Evolutionary conservation across 1,140 invertebrate species (phyloP).

Genomic region (Aplysia californica): DNA sequence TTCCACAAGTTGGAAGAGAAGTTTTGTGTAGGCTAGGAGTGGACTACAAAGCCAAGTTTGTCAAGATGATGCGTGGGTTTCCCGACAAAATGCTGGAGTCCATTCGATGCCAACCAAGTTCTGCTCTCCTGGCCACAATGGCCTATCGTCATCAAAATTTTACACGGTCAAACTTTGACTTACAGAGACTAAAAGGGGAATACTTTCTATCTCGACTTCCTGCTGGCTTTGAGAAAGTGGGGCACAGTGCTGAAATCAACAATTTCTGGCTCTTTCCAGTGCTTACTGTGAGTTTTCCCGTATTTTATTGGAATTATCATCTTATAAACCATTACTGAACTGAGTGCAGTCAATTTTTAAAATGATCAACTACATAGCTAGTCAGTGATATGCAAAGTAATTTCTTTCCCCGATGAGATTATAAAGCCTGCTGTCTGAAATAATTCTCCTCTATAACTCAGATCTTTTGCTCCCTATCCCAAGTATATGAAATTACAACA

Average conservation of each 20-base stretch:
- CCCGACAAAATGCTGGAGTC: slow-evolving; percentile 53
- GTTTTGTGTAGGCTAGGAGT: too few species aligned
- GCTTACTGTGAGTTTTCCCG: slow-evolving; percentile 59
- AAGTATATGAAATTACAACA: too few species aligned
- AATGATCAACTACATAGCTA: too few species aligned
- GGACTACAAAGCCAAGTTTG: too few species aligned
- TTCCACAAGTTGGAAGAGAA: slow-evolving; percentile 36
- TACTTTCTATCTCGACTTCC: slow-evolving; percentile 59
- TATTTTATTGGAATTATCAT: too few species aligned
- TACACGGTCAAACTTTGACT: slow-evolving; percentile 39
- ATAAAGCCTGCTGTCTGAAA: too few species aligned
- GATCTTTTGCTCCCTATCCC: too few species aligned
- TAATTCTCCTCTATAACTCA: too few species aligned
- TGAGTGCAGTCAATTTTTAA: too few species aligned
- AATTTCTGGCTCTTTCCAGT: slow-evolving; percentile 68
- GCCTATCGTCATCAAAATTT: slow-evolving; percentile 49
- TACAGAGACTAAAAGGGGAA: slow-evolving; percentile 54
- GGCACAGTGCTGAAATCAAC: slow-evolving; percentile 50
- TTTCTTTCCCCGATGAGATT: too few species aligned
- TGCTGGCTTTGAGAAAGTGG: slow-evolving; percentile 52
- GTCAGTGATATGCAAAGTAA: too few species aligned
- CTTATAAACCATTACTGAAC: too few species aligned
- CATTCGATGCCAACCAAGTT: slow-evolving; percentile 59
- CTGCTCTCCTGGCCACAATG: slow-evolving; percentile 59
- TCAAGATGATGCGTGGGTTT: slow-evolving; percentile 63